Percentiles rank a stretch among this genome's conserved stretches.
phyloP scores from a whole-genome alignment of 2,797 vertebrate species.

The Eidolon dupreanum region DNA sequence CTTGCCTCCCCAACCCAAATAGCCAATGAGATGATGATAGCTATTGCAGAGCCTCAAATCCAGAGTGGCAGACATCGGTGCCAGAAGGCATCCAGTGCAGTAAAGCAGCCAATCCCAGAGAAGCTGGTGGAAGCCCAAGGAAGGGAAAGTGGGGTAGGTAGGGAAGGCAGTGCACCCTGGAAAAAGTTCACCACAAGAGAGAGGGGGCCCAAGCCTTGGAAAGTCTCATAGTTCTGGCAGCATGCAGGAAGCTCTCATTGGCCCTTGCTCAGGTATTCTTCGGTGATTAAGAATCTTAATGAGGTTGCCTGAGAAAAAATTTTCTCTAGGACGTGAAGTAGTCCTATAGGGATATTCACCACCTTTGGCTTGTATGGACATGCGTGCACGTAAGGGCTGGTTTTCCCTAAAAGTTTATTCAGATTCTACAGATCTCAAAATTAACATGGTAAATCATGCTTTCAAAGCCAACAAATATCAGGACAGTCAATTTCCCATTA shows the following conservation, averaged over 20 bases:
- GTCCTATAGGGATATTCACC: background rate
- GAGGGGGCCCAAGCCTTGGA: background rate
- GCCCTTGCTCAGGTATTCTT: background rate
- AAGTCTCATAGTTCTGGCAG: background rate
- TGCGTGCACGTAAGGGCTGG: too few relatives aligned
- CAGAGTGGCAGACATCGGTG: background rate
- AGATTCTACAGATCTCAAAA: too few relatives aligned
- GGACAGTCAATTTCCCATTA: too few relatives aligned
- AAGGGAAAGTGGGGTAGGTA: too few relatives aligned
- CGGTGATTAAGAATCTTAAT: background rate
- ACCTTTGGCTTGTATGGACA: too few relatives aligned
- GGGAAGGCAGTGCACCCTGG: background rate
- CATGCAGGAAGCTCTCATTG: background rate
- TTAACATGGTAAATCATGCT: too few relatives aligned
- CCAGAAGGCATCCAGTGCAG: background rate
- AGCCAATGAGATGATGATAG: background rate
- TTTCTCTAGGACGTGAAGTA: too few relatives aligned
- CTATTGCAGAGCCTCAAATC: background rate
- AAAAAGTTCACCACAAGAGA: background rate
- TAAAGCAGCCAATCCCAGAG: background rate
- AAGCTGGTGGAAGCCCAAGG: background rate
- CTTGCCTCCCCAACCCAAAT: background rate
- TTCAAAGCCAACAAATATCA: too few relatives aligned
- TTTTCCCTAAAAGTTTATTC: too few relatives aligned
- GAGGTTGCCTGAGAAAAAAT: too few relatives aligned